Evolutionary conservation across 2,888 invertebrate genomes (phyloP).

Genomic region (Trachelus stipa): DNA sequence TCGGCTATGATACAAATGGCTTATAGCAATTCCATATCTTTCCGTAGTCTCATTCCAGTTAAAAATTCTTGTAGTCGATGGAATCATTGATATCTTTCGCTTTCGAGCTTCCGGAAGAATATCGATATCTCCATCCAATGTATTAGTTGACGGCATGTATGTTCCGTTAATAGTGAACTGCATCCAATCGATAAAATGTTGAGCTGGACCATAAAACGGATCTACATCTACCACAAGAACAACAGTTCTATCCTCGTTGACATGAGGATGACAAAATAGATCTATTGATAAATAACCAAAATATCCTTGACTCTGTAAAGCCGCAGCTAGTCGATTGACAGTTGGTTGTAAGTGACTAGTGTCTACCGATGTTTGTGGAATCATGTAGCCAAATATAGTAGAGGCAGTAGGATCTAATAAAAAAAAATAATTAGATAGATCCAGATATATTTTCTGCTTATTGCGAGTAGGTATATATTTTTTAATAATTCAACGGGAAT

Average conservation of each 20-base stretch:
- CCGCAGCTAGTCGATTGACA: slow-evolving; percentile 29
- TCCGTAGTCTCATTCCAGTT: slow-evolving; percentile 34
- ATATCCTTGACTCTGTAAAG: slow-evolving; percentile 36
- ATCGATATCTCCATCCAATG: slow-evolving; percentile 25
- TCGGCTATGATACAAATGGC: slow-evolving; percentile 31
- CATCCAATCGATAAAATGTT: slow-evolving; percentile 43
- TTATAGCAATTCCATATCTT: slow-evolving; percentile 35
- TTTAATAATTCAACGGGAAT: not conserved
- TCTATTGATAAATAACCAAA: slow-evolving; percentile 41
- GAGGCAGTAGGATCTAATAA: not conserved
- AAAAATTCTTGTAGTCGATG: slow-evolving; percentile 5
- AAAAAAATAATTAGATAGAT: not conserved
- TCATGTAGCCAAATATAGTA: slow-evolving; percentile 31
- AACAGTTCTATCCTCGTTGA: slow-evolving; percentile 25
- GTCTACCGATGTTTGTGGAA: slow-evolving; percentile 40
- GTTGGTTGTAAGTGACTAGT: slow-evolving; percentile 24
- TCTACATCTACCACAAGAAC: slow-evolving; percentile 32
- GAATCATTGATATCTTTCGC: slow-evolving; percentile 10
- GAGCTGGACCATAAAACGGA: slow-evolving; percentile 38
- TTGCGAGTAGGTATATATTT: not conserved
- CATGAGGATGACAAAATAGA: slow-evolving; percentile 34
- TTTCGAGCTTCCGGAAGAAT: slow-evolving; percentile 4
- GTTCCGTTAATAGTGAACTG: slow-evolving; percentile 40
- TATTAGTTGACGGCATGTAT: slow-evolving; percentile 28
- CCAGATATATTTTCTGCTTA: not conserved